These are phyloP conservation scores for Oligia latruncula DNA, from an alignment of 2,888 invertebrate species.

Conservation along the genomic window DNA sequence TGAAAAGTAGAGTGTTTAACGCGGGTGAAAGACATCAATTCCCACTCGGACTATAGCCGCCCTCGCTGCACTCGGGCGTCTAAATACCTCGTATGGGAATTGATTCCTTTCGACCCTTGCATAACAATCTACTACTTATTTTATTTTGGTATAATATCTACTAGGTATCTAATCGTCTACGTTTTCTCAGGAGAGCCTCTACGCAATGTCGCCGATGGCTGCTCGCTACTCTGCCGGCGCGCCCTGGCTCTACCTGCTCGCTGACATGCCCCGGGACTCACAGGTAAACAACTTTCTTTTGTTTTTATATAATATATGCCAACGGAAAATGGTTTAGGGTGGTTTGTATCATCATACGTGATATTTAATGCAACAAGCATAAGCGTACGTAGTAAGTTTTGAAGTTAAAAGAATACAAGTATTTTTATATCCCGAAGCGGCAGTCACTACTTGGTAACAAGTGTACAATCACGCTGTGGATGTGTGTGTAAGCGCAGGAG, in stretches of 20 bases:
- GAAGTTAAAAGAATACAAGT: slow-evolving; percentile 10
- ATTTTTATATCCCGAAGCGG: background rate
- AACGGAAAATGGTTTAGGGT: slow-evolving; percentile 2
- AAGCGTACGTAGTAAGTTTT: background rate
- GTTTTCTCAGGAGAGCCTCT: slow-evolving; percentile 78
- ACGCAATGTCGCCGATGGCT: slow-evolving; percentile 87
- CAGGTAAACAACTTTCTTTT: slow-evolving; percentile 75
- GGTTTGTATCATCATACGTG: background rate
- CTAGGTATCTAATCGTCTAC: background rate
- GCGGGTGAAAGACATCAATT: no score
- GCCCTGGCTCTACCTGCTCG: slow-evolving; percentile 84
- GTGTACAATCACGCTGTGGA: background rate
- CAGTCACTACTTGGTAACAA: background rate
- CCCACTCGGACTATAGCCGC: no score
- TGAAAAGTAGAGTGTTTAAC: no score
- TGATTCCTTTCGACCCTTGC: no score
- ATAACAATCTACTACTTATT: no score
- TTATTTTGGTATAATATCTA: background rate
- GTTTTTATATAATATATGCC: slow-evolving; percentile 8
- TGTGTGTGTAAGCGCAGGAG: background rate
- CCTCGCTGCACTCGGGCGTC: no score
- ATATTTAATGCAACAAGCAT: background rate
- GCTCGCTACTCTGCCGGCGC: slow-evolving; percentile 85
- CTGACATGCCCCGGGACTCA: slow-evolving; percentile 84
- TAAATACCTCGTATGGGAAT: no score